Percentiles rank a stretch among this genome's conserved stretches.
phyloP scores from a whole-genome alignment of 1,140 invertebrate species.

The Saccostrea cuccullata region DNA sequence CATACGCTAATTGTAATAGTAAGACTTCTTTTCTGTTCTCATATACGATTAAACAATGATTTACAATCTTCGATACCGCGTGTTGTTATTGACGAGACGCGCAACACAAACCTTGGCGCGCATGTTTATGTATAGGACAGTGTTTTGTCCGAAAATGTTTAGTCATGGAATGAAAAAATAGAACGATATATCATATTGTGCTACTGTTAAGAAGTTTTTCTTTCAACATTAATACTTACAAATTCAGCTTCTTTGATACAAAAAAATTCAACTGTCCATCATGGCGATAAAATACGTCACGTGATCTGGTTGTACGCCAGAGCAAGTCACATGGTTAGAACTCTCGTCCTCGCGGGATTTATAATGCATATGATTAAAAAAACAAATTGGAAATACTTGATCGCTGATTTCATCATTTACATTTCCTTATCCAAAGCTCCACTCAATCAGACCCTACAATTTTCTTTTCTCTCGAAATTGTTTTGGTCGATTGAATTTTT shows the following conservation, averaged over 20 bases:
- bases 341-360: slow-evolving; percentile 41
- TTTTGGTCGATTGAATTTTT: too few relatives aligned
- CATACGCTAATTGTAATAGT: background rate
- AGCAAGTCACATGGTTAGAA: slow-evolving; percentile 75
- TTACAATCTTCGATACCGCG: background rate
- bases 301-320: slow-evolving; percentile 77
- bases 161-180: background rate
- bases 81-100: slow-evolving; percentile 26
- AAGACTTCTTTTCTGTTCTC: background rate
- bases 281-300: slow-evolving; percentile 75
- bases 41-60: background rate
- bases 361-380: too few relatives aligned
- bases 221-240: background rate
- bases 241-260: background rate
- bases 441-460: background rate
- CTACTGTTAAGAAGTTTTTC: background rate
- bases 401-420: too few relatives aligned
- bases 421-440: background rate
- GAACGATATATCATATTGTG: background rate
- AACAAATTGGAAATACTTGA: too few relatives aligned
- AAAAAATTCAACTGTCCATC: slow-evolving; percentile 51
- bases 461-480: background rate
- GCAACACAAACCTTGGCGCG: slow-evolving; percentile 9
- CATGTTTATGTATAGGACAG: background rate
- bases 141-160: background rate